phyloP scores from a whole-genome alignment of 2,113 vertebrate genomes.

The Brevimyrus niger region DNA sequence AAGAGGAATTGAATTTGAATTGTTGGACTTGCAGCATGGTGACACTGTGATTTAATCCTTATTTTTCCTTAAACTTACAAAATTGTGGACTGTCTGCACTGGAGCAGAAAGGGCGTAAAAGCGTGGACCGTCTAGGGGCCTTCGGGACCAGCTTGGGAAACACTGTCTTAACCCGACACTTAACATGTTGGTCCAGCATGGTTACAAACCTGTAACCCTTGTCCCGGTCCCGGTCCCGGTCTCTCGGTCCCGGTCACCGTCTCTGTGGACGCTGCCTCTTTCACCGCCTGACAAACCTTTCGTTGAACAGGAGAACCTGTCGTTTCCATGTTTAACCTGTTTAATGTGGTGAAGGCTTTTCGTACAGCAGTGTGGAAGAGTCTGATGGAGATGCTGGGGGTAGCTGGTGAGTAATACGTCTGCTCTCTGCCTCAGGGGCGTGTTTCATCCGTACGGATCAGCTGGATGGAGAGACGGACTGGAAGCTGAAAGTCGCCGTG shows the following conservation, averaged over 20 bases:
- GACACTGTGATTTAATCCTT: not conserved
- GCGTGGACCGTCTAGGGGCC: not conserved
- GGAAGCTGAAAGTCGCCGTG: constrained; percentile 93
- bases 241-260: not conserved
- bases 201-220: not conserved
- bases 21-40: not conserved
- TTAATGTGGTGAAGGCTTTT: not conserved
- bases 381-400: not conserved
- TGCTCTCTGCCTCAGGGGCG: constrained; percentile 59
- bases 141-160: not conserved
- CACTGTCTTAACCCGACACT: not conserved
- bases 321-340: not conserved
- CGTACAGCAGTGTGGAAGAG: not conserved
- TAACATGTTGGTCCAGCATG: not conserved
- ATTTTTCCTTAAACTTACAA: not conserved
- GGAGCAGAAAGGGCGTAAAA: not conserved
- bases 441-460: constrained; percentile 96
- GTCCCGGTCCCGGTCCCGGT: not conserved
- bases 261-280: not conserved
- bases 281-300: not conserved
- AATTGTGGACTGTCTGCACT: not conserved
- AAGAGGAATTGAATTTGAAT: not conserved
- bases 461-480: constrained; percentile 95
- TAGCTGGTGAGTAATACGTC: not conserved
- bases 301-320: not conserved